Evolutionary conservation across 1,140 invertebrate genomes (phyloP).

Genomic region (Meloidogyne exigua): DNA sequence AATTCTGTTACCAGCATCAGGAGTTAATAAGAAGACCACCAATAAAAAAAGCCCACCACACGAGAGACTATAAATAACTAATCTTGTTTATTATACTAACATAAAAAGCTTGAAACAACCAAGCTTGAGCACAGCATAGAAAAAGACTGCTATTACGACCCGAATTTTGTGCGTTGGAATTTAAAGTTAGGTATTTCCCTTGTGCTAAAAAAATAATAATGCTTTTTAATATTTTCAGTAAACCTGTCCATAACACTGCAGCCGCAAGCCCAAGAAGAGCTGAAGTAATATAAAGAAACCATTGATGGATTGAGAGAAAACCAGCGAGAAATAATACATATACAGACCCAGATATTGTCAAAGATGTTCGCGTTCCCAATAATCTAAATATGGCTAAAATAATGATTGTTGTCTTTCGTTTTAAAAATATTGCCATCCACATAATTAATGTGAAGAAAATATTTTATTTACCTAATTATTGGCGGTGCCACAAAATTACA

Average conservation of each 20-base stretch:
- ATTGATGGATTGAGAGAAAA: conserved; percentile 49
- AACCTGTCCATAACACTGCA: conserved; percentile 34
- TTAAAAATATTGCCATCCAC: no score
- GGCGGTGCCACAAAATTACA: conserved; percentile 52
- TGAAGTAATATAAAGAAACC: conserved; percentile 50
- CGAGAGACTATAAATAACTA: conserved; percentile 8
- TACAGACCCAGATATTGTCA: conserved; percentile 35
- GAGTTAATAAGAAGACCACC: background rate
- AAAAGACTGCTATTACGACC: conserved; percentile 46
- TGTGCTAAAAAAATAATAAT: conserved; percentile 45
- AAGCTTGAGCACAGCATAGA: conserved; percentile 51
- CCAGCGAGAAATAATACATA: conserved; percentile 50
- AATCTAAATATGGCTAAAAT: background rate
- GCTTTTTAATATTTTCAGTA: background rate
- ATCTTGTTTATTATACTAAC: background rate
- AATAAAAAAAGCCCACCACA: conserved; percentile 23
- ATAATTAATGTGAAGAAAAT: background rate
- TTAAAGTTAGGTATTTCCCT: conserved; percentile 51
- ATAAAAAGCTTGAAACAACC: background rate
- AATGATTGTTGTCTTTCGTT: no score
- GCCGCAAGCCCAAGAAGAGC: conserved; percentile 51
- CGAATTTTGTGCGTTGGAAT: conserved; percentile 39
- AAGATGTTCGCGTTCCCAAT: conserved; percentile 33
- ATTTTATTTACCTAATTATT: conserved; percentile 29
- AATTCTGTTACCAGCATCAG: background rate